phyloP scores from a whole-genome alignment of 2,797 vertebrate genomes.

The Acanthurus lineatus region DNA sequence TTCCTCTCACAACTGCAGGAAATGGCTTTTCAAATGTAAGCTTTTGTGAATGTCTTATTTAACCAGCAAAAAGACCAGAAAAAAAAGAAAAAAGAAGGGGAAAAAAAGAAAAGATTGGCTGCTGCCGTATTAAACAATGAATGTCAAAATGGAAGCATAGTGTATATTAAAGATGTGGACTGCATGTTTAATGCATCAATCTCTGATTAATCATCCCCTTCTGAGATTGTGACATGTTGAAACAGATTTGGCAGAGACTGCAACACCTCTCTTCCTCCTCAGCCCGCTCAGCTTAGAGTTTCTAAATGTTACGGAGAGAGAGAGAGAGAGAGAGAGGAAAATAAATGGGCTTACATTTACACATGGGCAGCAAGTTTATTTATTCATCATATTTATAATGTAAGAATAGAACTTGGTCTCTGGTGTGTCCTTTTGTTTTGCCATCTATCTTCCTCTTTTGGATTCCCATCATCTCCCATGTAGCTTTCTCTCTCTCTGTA shows the following conservation, averaged over 20 bases:
- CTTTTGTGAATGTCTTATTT: slow-evolving; percentile 70
- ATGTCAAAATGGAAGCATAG: slow-evolving; percentile 61
- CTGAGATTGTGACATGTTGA: slow-evolving; percentile 67
- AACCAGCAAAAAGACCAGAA: slow-evolving; percentile 37
- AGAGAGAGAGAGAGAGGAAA: slow-evolving; percentile 38
- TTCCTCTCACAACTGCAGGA: slow-evolving; percentile 27
- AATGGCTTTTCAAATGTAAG: slow-evolving; percentile 56
- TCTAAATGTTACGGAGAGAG: slow-evolving; percentile 31
- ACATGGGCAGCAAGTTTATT: slow-evolving; percentile 44
- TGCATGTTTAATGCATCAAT: slow-evolving; percentile 78
- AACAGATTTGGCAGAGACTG: slow-evolving; percentile 60
- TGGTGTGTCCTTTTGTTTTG: slow-evolving; percentile 53
- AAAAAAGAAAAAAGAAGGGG: neutral
- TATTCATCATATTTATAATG: slow-evolving; percentile 49
- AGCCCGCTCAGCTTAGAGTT: neutral
- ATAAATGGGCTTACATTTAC: slow-evolving; percentile 57
- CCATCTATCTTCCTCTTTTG: slow-evolving; percentile 35
- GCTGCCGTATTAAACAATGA: slow-evolving; percentile 65
- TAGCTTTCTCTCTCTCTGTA: neutral
- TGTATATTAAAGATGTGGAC: slow-evolving; percentile 64
- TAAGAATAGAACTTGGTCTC: slow-evolving; percentile 42
- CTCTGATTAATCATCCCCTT: slow-evolving; percentile 79
- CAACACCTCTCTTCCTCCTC: slow-evolving; percentile 35
- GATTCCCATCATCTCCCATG: slow-evolving; percentile 7
- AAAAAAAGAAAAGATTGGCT: slow-evolving; percentile 59